phyloP scores from a whole-genome alignment of 2,113 vertebrate genomes.

The Pardalotus punctatus region DNA sequence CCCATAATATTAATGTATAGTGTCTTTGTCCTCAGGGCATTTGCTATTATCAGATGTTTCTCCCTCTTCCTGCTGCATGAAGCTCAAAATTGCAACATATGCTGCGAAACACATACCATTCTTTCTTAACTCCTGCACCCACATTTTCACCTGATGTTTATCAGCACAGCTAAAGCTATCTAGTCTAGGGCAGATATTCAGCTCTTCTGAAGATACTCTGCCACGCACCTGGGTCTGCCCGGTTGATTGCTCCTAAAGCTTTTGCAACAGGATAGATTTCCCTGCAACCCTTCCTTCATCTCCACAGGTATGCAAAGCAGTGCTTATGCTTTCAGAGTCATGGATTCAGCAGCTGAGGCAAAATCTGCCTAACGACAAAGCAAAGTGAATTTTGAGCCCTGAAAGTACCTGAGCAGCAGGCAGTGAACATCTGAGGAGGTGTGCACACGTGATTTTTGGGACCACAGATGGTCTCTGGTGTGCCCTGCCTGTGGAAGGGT shows the following conservation, averaged over 20 bases:
- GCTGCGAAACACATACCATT: constrained; percentile 42
- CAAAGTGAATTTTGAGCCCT: background rate
- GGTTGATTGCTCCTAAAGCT: background rate
- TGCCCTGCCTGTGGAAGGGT: accelerated
- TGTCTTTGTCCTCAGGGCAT: constrained; percentile 6
- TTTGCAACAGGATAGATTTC: background rate
- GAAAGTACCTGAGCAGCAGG: background rate
- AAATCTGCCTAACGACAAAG: background rate
- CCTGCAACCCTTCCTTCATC: background rate
- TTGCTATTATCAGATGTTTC: constrained; percentile 41
- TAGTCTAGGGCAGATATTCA: constrained; percentile 10
- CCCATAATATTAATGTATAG: constrained; percentile 15
- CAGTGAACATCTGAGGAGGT: background rate
- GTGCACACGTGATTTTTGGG: accelerated
- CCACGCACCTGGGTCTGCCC: background rate
- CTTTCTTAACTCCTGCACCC: constrained; percentile 24
- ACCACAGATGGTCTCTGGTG: background rate
- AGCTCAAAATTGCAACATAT: constrained; percentile 45
- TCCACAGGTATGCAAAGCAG: background rate
- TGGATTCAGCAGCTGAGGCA: background rate
- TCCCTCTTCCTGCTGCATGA: background rate
- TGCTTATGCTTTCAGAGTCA: background rate
- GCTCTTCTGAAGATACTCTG: background rate
- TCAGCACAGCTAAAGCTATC: constrained; percentile 21
- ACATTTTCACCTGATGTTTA: constrained; percentile 18